Evolutionary conservation across 2,797 vertebrate genomes (phyloP).

Genomic region (Nyctalus aviator): DNA sequence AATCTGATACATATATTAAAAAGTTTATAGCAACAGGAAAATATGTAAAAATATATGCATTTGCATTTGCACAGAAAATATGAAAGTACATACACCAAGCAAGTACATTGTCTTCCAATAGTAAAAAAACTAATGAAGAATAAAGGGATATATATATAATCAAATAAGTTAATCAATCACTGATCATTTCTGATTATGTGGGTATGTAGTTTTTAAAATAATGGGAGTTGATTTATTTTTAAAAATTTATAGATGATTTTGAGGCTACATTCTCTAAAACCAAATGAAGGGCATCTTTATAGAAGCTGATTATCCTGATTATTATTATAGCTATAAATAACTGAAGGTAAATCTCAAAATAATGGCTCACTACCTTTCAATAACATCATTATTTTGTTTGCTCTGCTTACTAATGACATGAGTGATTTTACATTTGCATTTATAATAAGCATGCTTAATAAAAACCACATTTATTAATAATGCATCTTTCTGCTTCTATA

Average conservation of each 20-base stretch:
- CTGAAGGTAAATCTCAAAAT: background rate
- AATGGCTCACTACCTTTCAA: background rate
- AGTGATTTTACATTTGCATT: slow-evolving; percentile 9
- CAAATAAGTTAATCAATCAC: background rate
- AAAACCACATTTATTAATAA: background rate
- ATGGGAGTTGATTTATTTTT: background rate
- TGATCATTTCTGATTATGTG: background rate
- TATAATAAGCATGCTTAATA: background rate
- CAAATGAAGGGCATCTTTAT: background rate
- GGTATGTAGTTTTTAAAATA: background rate
- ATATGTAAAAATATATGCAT: background rate
- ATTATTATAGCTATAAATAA: background rate
- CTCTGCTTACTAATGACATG: background rate
- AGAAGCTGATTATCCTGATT: background rate
- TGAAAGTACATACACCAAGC: background rate
- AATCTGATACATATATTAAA: background rate
- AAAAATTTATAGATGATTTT: background rate
- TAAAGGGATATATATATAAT: background rate
- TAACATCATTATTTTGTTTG: background rate
- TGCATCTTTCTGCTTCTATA: background rate
- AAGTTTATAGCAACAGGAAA: background rate
- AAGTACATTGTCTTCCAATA: background rate
- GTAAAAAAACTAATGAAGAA: background rate
- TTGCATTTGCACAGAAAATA: background rate
- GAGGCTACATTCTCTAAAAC: background rate